Base-by-base conservation (phyloP, 2,113 vertebrate genomes). In the Thalassarche chlororhynchos region DNA sequence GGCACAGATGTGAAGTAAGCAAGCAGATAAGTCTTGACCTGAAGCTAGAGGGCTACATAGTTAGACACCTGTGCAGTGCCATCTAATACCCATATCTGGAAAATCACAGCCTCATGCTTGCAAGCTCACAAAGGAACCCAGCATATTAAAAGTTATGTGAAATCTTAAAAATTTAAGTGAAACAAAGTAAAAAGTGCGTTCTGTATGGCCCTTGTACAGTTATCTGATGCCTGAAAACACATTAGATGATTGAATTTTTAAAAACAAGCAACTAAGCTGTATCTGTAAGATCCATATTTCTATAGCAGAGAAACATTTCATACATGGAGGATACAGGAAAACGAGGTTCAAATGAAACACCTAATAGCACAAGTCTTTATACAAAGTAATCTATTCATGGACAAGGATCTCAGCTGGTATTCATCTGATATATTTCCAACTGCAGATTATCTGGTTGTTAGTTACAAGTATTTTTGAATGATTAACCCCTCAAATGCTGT, bases 131-230 rank as follows among this genome's bases (percentile, higher is more conserved):
- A 92, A 80, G 16, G 25, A 88, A 23, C 5, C 1, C 28, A 58
- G 17, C 17, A 57, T 84, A n/a, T 55, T 79, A 24, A 54, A 60
- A 75, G 5, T 57, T 58, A 40, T 16, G 23, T 71, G 81, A 87
- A 81, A 78, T 71, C 68, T 68, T 75, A 44, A 81, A 58, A 32
- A 60, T 25, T 14, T 44, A 40, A 3, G 4, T 44, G 65, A 74
- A 55, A 11, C 12, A 40, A 78, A 93, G 17, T 28, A 79, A 84
- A 86, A 91, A 51, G 21, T 32, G 19, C 5, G 5, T 46, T 61
- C n/a, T 0, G 0, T 26, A 23, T 65, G n/a, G 14, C 6, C 12
- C 13, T 69, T 66, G 10, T 65, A 52, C 26, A 52, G 46, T 36
- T 70, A 60, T 51, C 61, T 79, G 76, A 25, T 66, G 29, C 24